These are phyloP conservation scores for Premnoplex brunnescens DNA, from an alignment of 2,797 vertebrate species.

Conservation along the genomic window DNA sequence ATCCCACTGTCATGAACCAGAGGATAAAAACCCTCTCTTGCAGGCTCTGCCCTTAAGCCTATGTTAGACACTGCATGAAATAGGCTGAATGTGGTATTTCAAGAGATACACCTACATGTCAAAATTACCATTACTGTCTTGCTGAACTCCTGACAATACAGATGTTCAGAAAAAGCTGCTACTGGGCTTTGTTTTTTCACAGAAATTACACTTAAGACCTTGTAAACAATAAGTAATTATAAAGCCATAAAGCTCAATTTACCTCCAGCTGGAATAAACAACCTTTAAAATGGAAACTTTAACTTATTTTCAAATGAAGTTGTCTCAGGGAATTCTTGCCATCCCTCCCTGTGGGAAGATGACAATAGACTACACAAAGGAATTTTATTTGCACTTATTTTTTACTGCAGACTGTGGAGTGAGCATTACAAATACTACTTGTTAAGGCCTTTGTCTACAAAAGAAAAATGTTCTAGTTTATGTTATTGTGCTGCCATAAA, in stretches of 20 bases:
- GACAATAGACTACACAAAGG: not conserved
- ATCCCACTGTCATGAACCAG: not conserved
- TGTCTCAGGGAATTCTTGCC: not conserved
- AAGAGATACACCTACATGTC: not conserved
- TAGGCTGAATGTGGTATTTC: not conserved
- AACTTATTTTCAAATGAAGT: not conserved
- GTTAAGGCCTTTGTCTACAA: not conserved
- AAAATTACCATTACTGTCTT: not conserved
- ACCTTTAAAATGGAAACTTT: not conserved
- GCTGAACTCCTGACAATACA: not conserved
- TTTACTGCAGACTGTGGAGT: not conserved
- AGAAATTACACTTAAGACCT: not conserved
- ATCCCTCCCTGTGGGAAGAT: not conserved
- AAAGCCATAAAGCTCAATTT: not conserved
- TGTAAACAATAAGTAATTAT: not conserved
- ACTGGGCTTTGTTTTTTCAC: not conserved
- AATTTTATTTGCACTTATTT: not conserved
- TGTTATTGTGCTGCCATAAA: not conserved
- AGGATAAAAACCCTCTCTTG: not conserved
- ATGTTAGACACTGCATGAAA: not conserved
- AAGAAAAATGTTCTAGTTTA: not conserved
- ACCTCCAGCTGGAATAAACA: not conserved
- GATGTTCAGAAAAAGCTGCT: not conserved
- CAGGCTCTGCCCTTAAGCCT: not conserved
- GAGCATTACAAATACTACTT: not conserved